phyloP scores from a whole-genome alignment of 1,140 invertebrate species.

The Atta cephalotes region DNA sequence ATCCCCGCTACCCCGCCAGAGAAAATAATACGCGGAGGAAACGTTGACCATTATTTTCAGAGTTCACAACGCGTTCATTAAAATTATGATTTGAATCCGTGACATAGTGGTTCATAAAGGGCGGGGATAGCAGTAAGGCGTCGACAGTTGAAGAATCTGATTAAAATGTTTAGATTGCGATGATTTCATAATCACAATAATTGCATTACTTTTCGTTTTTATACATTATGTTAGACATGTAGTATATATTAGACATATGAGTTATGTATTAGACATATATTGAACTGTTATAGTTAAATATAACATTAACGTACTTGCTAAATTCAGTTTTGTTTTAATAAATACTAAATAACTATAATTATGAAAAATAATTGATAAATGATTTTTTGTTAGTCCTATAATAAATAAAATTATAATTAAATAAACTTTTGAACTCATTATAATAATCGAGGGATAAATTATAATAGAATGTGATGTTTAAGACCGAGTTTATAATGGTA shows the following conservation, averaged over 20 bases:
- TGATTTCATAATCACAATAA: background rate
- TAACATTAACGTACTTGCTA: background rate
- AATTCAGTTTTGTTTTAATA: background rate
- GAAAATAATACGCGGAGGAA: slow-evolving; percentile 86
- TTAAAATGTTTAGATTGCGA: slow-evolving; percentile 35
- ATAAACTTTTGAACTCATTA: background rate
- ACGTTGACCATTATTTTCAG: slow-evolving; percentile 85
- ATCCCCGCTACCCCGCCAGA: slow-evolving; percentile 79
- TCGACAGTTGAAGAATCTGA: slow-evolving; percentile 36
- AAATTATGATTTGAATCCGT: slow-evolving; percentile 77
- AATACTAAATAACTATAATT: background rate
- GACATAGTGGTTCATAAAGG: slow-evolving; percentile 53
- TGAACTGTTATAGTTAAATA: background rate
- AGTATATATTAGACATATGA: too few relatives aligned
- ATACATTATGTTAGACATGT: background rate
- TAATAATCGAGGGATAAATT: background rate
- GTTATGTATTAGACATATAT: background rate
- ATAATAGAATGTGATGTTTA: background rate
- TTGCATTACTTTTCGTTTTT: background rate
- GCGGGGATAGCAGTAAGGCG: background rate
- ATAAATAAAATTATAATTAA: background rate
- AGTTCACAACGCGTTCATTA: slow-evolving; percentile 79
- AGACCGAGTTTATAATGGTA: background rate
- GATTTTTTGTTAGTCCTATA: background rate
- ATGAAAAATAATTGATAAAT: too few relatives aligned